Conservation (phyloP, 1,140 invertebrate genomes). For the Calliopsis andreniformis region DNA sequence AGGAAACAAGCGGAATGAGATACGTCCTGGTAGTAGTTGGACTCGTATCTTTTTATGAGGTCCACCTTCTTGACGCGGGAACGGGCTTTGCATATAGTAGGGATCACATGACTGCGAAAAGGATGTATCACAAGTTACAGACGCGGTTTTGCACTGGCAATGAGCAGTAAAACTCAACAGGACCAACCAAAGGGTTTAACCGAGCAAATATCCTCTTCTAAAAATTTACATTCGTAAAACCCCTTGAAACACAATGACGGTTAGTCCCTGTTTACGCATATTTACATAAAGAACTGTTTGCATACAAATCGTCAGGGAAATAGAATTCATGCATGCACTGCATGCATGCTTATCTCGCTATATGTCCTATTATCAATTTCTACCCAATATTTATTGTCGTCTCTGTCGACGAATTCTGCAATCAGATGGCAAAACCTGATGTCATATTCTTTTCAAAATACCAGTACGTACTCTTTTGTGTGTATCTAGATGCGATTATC, state of each 20-base stretch:
- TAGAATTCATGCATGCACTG: neutral
- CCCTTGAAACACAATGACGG: constrained; percentile 38
- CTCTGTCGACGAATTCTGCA: too few relatives aligned
- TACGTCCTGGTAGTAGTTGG: constrained; percentile 8
- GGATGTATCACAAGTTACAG: constrained; percentile 61
- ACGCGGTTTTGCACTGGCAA: constrained; percentile 67
- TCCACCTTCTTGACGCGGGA: constrained; percentile 3
- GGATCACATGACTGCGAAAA: constrained; percentile 38
- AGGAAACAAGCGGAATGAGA: constrained; percentile 69
- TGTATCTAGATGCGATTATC: too few relatives aligned
- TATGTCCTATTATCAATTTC: too few relatives aligned
- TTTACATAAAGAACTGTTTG: constrained; percentile 61
- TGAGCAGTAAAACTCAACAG: constrained; percentile 64
- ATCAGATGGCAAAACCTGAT: too few relatives aligned
- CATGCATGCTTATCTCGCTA: too few relatives aligned
- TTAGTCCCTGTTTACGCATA: constrained; percentile 37
- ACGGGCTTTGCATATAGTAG: constrained; percentile 59
- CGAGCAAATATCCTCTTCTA: neutral
- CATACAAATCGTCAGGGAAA: constrained; percentile 35
- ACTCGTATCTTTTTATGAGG: constrained; percentile 29
- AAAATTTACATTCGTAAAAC: constrained; percentile 33
- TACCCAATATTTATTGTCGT: too few relatives aligned
- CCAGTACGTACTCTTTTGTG: too few relatives aligned
- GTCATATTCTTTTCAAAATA: too few relatives aligned
- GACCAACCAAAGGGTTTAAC: neutral